Base-by-base conservation (phyloP, 1,140 invertebrate genomes). In the Ruditapes philippinarum region DNA sequence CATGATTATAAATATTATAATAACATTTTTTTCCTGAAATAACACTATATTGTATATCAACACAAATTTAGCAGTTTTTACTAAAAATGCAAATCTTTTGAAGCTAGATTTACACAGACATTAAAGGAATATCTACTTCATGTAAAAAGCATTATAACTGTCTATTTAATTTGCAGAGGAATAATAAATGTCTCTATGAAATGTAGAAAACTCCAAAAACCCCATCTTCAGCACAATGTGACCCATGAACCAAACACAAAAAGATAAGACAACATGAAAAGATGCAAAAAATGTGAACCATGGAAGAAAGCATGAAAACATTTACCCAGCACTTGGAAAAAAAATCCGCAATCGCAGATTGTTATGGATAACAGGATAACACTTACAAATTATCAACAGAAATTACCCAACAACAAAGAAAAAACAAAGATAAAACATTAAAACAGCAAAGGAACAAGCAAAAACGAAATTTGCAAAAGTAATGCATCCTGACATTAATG, bases 201-300 rank as follows among this genome's bases (percentile, higher is more conserved):
- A 62, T 62, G 57, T 25, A 62, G 25, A 62, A 62, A 25, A 25
- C 57, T n/a, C 57, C 19, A 62, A 28, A 62, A 62, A 62, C 22
- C 25, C 57, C 9, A n/a, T n/a, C n/a, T 14, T 25, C 22, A 0
- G n/a, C 7, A 25, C 57, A 62, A 62, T 62, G 57, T 62, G 57
- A 62, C 57, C 57, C 57, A 5, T 40, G 36, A 31, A 70, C 14
- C 65, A 38, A 70, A 14, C 2, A 28, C 36, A 33, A 40, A 31
- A 70, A 70, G 65, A 70, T 70, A 70, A 70, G 65, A 38, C 2
- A 70, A 38, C 36, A 70, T 70, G 11, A 70, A 70, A 70, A n/a
- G n/a, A n/a, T 31, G 65, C 33, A 70, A 33, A 33, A 70, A 70
- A 36, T 38, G 33, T 14, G 22, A 70, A 33, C 28, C 1, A 36